Conservation (phyloP, 2,797 vertebrate genomes). For the Numenius phaeopus region DNA sequence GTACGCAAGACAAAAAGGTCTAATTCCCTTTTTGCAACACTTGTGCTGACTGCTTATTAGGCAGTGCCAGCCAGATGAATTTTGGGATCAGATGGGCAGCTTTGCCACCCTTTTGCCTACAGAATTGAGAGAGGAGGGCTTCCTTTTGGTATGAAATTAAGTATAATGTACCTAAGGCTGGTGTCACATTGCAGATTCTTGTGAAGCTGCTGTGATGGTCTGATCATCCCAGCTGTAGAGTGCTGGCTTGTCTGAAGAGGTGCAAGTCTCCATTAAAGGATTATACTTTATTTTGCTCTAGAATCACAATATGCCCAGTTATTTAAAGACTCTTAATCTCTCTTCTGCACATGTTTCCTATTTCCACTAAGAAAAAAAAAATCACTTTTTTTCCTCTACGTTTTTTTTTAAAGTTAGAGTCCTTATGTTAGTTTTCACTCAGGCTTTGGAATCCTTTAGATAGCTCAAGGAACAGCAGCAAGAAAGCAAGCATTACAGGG, state of each 20-base stretch:
- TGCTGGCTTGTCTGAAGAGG: neutral
- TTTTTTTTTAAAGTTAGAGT: neutral
- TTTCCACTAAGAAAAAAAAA: neutral
- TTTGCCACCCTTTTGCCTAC: neutral
- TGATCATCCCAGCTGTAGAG: neutral
- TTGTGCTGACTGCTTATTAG: neutral
- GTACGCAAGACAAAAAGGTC: neutral
- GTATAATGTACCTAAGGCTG: neutral
- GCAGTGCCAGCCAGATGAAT: neutral
- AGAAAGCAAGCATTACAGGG: neutral
- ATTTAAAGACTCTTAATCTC: neutral
- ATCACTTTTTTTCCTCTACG: neutral
- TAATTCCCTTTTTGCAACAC: neutral
- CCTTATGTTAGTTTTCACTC: neutral
- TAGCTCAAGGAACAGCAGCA: neutral
- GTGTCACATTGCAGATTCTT: neutral
- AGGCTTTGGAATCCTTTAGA: neutral
- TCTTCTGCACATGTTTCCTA: rapidly evolving
- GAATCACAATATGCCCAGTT: neutral
- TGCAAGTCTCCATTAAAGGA: neutral
- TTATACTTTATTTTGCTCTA: neutral
- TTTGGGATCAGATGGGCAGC: neutral
- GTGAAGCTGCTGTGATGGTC: neutral
- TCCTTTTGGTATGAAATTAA: neutral
- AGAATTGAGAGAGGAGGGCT: neutral